These are phyloP conservation scores for Chrysocyon brachyurus DNA, from an alignment of 2,797 vertebrate species.

Conservation along the genomic window DNA sequence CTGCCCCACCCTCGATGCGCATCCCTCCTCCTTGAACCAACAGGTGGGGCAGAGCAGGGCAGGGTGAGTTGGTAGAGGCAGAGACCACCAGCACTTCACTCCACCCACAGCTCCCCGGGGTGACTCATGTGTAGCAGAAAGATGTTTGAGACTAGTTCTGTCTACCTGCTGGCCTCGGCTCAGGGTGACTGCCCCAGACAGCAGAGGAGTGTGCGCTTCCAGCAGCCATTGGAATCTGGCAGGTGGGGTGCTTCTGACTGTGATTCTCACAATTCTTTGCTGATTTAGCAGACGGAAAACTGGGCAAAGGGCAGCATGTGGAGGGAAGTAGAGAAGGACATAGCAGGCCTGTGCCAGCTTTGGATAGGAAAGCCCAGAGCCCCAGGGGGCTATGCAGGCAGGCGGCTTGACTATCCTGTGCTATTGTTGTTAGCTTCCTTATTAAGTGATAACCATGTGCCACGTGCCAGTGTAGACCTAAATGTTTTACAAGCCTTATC, in stretches of 20 bases:
- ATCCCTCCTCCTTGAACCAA: conserved; percentile 66
- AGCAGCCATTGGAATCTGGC: not conserved
- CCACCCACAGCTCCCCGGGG: rapidly evolving
- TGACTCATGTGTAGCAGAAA: not conserved
- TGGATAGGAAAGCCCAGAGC: not conserved
- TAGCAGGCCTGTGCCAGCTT: not conserved
- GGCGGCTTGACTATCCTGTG: not conserved
- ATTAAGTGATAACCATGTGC: conserved; percentile 29
- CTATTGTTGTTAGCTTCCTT: conserved; percentile 38
- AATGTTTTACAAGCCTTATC: conserved; percentile 70
- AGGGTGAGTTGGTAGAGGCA: not conserved
- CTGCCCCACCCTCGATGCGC: conserved; percentile 40
- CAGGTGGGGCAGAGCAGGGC: not conserved
- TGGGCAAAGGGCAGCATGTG: too few relatives aligned
- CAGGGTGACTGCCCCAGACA: not conserved
- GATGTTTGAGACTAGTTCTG: not conserved
- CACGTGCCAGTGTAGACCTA: not conserved
- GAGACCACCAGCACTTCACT: conserved; percentile 19
- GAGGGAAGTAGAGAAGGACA: not conserved
- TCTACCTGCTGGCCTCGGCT: not conserved
- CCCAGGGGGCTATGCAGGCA: not conserved
- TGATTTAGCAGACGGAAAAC: not conserved
- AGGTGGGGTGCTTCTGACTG: not conserved
- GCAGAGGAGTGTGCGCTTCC: not conserved
- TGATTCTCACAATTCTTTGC: not conserved